These are phyloP conservation scores for Sinhomidia bicolor DNA, from an alignment of 2,888 invertebrate species.

Conservation along the genomic window DNA sequence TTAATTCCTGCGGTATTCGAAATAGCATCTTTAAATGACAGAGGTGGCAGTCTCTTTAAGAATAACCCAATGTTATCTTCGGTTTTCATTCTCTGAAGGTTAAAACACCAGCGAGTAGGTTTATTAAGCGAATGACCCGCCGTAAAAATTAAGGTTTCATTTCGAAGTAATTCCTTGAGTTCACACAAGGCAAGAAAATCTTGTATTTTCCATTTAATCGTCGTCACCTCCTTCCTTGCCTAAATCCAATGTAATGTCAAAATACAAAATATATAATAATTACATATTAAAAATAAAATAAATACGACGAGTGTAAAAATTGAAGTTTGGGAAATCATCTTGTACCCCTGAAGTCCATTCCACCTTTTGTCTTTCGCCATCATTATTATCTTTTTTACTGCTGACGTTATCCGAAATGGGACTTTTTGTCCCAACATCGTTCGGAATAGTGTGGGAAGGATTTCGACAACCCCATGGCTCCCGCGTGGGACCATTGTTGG, in stretches of 20 bases:
- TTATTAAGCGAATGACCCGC: constrained; percentile 29
- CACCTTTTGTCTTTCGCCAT: constrained; percentile 9
- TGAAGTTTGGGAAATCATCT: too few species aligned
- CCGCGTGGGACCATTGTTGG: not conserved
- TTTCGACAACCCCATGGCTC: not conserved
- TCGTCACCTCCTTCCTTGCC: constrained; percentile 45
- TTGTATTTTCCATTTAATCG: constrained; percentile 59
- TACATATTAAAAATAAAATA: too few species aligned
- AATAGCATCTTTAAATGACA: constrained; percentile 28
- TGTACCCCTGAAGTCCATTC: constrained; percentile 61
- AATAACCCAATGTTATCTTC: constrained; percentile 63
- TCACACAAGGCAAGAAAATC: constrained; percentile 58
- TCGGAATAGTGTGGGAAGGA: not conserved
- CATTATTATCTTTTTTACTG: not conserved
- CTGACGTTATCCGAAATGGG: not conserved
- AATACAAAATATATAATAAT: too few species aligned
- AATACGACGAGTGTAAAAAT: too few species aligned
- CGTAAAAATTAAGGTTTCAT: constrained; percentile 55
- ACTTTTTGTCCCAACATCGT: not conserved
- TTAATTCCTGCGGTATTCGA: not conserved
- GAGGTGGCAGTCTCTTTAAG: constrained; percentile 43
- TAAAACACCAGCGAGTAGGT: constrained; percentile 62
- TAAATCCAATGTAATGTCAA: too few species aligned
- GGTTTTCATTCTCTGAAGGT: constrained; percentile 64
- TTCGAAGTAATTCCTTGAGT: constrained; percentile 53